A percentile compares a stretch with the other conserved stretches of the same genome.
phyloP scores from a whole-genome alignment of 2,113 vertebrate genomes.

The Typhlomys cinereus region DNA sequence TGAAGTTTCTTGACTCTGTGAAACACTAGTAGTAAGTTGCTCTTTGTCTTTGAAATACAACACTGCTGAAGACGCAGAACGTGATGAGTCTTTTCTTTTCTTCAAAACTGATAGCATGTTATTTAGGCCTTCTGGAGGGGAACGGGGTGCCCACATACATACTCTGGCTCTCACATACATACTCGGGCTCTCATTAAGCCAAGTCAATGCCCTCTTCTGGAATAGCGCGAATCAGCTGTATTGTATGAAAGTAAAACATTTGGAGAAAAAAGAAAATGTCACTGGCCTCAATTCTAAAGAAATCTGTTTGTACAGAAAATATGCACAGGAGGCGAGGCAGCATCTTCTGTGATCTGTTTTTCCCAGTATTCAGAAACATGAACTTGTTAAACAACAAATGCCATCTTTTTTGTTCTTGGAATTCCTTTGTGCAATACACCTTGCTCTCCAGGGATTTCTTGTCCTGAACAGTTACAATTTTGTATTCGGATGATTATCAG shows the following conservation, averaged over 20 bases:
- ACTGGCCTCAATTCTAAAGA: conserved; percentile 2
- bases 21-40: conserved; percentile 6
- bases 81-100: conserved; percentile 15
- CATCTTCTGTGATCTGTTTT: neutral
- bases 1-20: neutral
- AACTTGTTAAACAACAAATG: neutral
- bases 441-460: neutral
- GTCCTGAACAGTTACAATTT: neutral
- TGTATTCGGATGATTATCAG: neutral
- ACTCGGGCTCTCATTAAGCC: conserved; percentile 36
- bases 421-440: neutral
- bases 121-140: neutral
- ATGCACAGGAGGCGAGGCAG: neutral
- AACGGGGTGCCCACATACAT: neutral
- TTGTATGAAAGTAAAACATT: conserved; percentile 23
- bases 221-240: conserved; percentile 1
- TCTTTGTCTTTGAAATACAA: conserved; percentile 66
- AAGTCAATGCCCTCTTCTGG: conserved; percentile 42
- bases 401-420: neutral
- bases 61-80: conserved; percentile 1
- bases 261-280: conserved; percentile 5
- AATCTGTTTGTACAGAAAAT: conserved; percentile 19
- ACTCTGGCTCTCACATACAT: neutral
- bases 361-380: neutral
- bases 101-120: neutral